phyloP scores from a whole-genome alignment of 2,888 invertebrate species.

The Philopedon plagiatum region DNA sequence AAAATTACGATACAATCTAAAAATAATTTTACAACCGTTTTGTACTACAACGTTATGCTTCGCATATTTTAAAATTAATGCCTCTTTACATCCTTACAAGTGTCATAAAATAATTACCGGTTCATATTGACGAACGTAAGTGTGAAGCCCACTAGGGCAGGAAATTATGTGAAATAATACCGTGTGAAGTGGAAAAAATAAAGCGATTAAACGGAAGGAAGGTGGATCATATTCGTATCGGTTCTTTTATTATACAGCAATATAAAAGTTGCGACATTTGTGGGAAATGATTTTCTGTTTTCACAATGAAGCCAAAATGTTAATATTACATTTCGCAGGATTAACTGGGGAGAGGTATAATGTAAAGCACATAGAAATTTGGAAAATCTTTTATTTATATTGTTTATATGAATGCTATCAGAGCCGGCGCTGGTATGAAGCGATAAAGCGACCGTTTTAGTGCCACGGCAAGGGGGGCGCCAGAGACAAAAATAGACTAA shows the following conservation, averaged over 20 bases:
- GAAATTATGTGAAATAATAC: constrained; percentile 60
- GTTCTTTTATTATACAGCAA: constrained; percentile 29
- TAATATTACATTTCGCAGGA: constrained; percentile 16
- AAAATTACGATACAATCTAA: constrained; percentile 23
- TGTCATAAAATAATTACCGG: constrained; percentile 56
- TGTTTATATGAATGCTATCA: too few relatives aligned
- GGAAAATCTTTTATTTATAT: too few relatives aligned
- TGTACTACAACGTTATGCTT: constrained; percentile 41
- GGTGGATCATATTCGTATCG: constrained; percentile 53
- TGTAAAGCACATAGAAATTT: too few relatives aligned
- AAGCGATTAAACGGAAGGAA: constrained; percentile 55
- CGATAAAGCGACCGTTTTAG: too few relatives aligned
- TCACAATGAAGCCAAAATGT: constrained; percentile 8
- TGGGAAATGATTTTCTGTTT: constrained; percentile 26
- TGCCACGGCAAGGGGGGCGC: too few relatives aligned
- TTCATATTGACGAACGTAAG: constrained; percentile 49
- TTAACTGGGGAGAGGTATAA: too few relatives aligned
- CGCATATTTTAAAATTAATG: constrained; percentile 50
- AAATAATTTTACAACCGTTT: constrained; percentile 45
- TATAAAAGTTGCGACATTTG: constrained; percentile 40
- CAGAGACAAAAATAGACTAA: too few relatives aligned
- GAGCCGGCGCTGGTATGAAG: too few relatives aligned
- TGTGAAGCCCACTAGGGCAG: constrained; percentile 57
- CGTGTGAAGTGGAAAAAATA: constrained; percentile 57
- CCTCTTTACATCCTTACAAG: constrained; percentile 53